Evolutionary conservation across 2,797 vertebrate genomes (phyloP).

Genomic region (Rallus crepitans): DNA sequence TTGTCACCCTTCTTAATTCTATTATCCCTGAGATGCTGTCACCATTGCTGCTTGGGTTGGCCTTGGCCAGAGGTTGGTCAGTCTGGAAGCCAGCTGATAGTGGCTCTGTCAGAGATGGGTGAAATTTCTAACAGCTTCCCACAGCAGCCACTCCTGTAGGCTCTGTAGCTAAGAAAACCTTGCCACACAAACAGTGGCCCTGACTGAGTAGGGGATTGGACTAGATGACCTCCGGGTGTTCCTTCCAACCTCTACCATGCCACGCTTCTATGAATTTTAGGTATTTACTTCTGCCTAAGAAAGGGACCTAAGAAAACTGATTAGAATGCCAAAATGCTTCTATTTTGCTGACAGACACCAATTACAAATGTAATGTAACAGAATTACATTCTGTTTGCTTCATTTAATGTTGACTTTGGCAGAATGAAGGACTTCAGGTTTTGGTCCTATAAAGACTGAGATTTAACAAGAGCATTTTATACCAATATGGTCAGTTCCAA

Average conservation of each 20-base stretch:
- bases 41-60: too few relatives aligned
- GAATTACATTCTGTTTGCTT: neutral
- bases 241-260: neutral
- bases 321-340: neutral
- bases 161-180: too few relatives aligned
- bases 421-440: neutral
- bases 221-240: neutral
- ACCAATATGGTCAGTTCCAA: neutral
- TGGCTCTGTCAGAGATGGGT: too few relatives aligned
- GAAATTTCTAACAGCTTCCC: too few relatives aligned
- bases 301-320: neutral
- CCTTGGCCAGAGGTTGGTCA: too few relatives aligned
- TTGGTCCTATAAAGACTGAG: neutral
- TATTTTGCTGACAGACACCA: neutral
- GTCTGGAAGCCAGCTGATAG: too few relatives aligned
- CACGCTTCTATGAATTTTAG: neutral
- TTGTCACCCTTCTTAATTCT: too few relatives aligned
- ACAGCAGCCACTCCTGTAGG: too few relatives aligned
- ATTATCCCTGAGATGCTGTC: too few relatives aligned
- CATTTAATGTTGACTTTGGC: neutral
- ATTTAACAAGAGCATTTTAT: neutral
- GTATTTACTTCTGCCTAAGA: too few relatives aligned
- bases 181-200: too few relatives aligned
- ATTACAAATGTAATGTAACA: too few relatives aligned
- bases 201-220: neutral